Percentiles rank a stretch among this genome's conserved stretches.
Conservation (phyloP, 2,113 vertebrate species). For the Corythaeola cristata region DNA sequence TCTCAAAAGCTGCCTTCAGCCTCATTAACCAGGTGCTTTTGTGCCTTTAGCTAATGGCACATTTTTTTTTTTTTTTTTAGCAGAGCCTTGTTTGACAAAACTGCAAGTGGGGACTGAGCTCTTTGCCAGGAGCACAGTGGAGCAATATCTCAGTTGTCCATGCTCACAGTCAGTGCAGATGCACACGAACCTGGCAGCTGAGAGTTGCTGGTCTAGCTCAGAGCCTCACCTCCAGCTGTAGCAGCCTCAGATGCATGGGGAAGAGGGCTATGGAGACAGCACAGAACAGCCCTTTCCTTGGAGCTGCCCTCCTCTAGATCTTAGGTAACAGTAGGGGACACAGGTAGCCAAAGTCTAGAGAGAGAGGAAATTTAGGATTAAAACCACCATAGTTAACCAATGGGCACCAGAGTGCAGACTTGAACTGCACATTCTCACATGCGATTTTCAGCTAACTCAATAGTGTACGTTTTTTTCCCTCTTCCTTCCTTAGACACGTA, state of each 20-base stretch:
- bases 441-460: neutral
- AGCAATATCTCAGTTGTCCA: neutral
- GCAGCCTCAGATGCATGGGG: neutral
- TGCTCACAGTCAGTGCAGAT: neutral
- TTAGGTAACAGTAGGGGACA: neutral
- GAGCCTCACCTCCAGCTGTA: neutral
- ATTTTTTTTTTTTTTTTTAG: neutral
- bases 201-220: neutral
- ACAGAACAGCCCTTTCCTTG: neutral
- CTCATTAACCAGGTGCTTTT: neutral
- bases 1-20: neutral
- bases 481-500: neutral
- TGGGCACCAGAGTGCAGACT: neutral
- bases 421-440: neutral
- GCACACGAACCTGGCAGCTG: neutral
- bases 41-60: neutral
- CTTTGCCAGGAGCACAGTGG: neutral
- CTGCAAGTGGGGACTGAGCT: neutral
- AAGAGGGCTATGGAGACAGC: neutral
- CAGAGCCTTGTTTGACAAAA: neutral
- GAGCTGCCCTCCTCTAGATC: neutral
- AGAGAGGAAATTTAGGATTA: neutral
- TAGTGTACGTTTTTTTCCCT: neutral
- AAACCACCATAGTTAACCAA: accelerated
- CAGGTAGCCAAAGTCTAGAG: neutral